Conservation (phyloP, 2,797 vertebrate species). For the Cuculus canorus region DNA sequence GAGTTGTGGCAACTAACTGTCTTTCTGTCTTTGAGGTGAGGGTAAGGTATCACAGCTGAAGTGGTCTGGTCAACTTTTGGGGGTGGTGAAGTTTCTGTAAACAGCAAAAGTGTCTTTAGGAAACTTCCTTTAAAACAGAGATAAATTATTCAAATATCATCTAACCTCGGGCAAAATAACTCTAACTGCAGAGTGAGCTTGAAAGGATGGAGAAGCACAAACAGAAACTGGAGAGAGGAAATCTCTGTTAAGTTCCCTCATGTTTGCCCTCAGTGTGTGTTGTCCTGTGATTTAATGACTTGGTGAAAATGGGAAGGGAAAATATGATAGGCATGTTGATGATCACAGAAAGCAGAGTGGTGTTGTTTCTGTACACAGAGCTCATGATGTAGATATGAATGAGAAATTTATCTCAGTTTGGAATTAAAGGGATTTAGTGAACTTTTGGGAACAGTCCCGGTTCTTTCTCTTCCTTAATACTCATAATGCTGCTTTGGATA, state of each 20-base stretch:
- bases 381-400: not conserved
- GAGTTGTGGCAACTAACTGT: not conserved
- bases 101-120: not conserved
- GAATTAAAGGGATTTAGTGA: slow-evolving; percentile 35
- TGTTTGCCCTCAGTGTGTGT: slow-evolving; percentile 9
- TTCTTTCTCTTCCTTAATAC: slow-evolving; percentile 32
- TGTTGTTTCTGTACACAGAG: slow-evolving; percentile 1
- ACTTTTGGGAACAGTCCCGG: slow-evolving; percentile 1
- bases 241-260: not conserved
- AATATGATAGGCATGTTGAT: not conserved
- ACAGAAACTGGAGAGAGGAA: not conserved
- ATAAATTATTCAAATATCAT: not conserved
- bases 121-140: not conserved
- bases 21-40: not conserved
- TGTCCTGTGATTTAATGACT: slow-evolving; percentile 35
- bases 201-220: not conserved
- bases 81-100: not conserved
- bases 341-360: not conserved
- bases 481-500: not conserved
- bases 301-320: slow-evolving; percentile 31
- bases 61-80: not conserved
- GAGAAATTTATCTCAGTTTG: slow-evolving; percentile 26
- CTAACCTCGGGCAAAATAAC: not conserved
- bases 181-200: not conserved
- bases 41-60: not conserved